Conservation (phyloP, 92 coral and sea anemone species). For the Galaxea fascicularis region DNA sequence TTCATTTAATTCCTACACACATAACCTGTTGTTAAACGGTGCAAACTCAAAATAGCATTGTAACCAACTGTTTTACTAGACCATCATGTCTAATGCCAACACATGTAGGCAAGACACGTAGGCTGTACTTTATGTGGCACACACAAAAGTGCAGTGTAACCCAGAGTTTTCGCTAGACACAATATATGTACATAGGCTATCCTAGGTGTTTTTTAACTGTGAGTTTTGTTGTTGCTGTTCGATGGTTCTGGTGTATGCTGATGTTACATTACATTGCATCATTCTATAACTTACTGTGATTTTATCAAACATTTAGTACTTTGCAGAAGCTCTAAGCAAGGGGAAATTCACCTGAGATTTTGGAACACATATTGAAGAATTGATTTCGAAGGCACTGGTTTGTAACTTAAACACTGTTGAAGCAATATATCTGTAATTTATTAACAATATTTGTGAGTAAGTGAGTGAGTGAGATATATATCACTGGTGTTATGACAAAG, state of each 20-base stretch:
- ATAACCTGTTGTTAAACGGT: too few species aligned
- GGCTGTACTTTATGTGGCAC: too few species aligned
- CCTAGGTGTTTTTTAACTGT: background rate
- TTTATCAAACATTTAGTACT: constrained; percentile 15
- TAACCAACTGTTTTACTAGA: too few species aligned
- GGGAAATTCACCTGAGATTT: background rate
- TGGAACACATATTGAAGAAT: constrained; percentile 11
- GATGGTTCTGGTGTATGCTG: background rate
- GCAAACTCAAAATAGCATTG: too few species aligned
- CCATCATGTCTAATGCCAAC: too few species aligned
- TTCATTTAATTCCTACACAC: too few species aligned
- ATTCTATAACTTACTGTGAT: background rate
- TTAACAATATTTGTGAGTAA: background rate
- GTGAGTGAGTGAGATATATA: too few species aligned
- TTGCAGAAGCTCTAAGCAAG: constrained; percentile 21
- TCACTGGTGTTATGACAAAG: background rate
- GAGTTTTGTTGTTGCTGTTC: too few species aligned
- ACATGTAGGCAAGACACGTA: background rate
- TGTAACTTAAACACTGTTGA: background rate
- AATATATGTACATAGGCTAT: background rate
- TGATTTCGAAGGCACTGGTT: constrained; percentile 7
- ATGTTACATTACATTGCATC: background rate
- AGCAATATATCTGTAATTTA: background rate
- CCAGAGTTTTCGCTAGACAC: background rate
- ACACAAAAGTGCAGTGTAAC: too few species aligned